phyloP scores from a whole-genome alignment of 2,797 vertebrate species.

The Takifugu ocellatus region DNA sequence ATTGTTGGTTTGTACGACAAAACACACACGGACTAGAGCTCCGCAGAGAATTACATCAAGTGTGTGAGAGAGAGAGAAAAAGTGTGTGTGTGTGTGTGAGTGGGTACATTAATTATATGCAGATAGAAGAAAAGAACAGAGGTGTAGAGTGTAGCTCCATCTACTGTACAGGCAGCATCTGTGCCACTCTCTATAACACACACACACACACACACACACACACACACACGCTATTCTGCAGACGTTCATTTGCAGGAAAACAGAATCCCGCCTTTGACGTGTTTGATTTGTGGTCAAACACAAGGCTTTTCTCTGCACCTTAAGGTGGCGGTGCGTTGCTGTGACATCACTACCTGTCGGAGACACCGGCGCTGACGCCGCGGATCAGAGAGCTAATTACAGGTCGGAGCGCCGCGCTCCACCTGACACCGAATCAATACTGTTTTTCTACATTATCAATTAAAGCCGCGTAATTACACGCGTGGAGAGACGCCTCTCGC shows the following conservation, averaged over 20 bases:
- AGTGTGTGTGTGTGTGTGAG: slow-evolving; percentile 42
- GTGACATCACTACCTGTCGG: slow-evolving; percentile 2
- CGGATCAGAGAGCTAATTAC: slow-evolving; percentile 79
- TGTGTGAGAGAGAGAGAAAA: too few species aligned
- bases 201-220: slow-evolving; percentile 11
- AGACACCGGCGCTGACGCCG: slow-evolving; percentile 70
- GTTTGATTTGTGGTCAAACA: slow-evolving; percentile 64
- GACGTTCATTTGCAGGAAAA: slow-evolving; percentile 11
- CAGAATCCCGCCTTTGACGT: slow-evolving; percentile 24
- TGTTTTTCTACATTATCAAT: slow-evolving; percentile 82
- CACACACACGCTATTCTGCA: background rate
- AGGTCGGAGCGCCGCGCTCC: slow-evolving; percentile 44
- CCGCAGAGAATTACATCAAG: too few species aligned
- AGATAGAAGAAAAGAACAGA: slow-evolving; percentile 59
- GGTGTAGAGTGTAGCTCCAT: slow-evolving; percentile 89
- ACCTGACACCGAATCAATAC: slow-evolving; percentile 80
- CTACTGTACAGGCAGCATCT: slow-evolving; percentile 80
- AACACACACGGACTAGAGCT: background rate
- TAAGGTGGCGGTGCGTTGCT: background rate
- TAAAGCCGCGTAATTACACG: slow-evolving; percentile 82
- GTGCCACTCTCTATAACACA: slow-evolving; percentile 17
- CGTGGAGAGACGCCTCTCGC: slow-evolving; percentile 71
- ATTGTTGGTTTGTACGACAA: background rate
- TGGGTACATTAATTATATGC: slow-evolving; percentile 83
- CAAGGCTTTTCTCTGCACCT: slow-evolving; percentile 32